phyloP scores from a whole-genome alignment of 2,888 invertebrate genomes.

The Nesidiocoris tenuis region DNA sequence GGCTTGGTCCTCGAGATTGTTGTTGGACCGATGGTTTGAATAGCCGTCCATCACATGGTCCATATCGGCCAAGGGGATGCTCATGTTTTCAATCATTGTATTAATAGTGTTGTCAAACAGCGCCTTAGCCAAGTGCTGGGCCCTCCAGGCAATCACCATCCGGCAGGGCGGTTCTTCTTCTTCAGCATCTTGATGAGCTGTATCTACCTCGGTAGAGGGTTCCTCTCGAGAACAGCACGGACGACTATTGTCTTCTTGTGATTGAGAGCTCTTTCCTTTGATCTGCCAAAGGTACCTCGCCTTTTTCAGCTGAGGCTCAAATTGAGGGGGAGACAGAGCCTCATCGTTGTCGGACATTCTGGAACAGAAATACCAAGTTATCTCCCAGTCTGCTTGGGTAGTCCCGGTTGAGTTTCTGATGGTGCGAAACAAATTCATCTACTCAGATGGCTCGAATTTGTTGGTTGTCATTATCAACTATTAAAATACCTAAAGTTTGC shows the following conservation, averaged over 20 bases:
- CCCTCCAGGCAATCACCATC: constrained; percentile 60
- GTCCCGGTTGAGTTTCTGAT: too few relatives aligned
- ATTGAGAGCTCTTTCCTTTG: constrained; percentile 57
- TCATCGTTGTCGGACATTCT: constrained; percentile 47
- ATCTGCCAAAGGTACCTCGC: constrained; percentile 68
- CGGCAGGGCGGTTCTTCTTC: background rate
- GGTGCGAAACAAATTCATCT: too few relatives aligned
- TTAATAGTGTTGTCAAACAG: constrained; percentile 71
- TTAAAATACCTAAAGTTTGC: too few relatives aligned
- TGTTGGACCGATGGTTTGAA: constrained; percentile 55
- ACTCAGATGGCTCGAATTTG: too few relatives aligned
- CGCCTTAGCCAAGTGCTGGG: constrained; percentile 65
- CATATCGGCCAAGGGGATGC: constrained; percentile 56
- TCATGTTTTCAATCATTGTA: constrained; percentile 64
- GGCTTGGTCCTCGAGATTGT: constrained; percentile 66
- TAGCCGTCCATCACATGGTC: constrained; percentile 46
- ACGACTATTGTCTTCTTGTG: constrained; percentile 33
- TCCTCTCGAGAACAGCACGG: constrained; percentile 11
- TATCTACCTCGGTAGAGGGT: background rate
- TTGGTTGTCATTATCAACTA: too few relatives aligned
- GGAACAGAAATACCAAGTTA: background rate
- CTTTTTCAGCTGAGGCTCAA: constrained; percentile 61
- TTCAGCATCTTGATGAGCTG: background rate
- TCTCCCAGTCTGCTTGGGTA: too few relatives aligned
- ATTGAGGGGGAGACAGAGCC: constrained; percentile 33